These are phyloP conservation scores for Camptogramma bilineatum DNA, from an alignment of 2,888 invertebrate genomes.

Conservation along the genomic window DNA sequence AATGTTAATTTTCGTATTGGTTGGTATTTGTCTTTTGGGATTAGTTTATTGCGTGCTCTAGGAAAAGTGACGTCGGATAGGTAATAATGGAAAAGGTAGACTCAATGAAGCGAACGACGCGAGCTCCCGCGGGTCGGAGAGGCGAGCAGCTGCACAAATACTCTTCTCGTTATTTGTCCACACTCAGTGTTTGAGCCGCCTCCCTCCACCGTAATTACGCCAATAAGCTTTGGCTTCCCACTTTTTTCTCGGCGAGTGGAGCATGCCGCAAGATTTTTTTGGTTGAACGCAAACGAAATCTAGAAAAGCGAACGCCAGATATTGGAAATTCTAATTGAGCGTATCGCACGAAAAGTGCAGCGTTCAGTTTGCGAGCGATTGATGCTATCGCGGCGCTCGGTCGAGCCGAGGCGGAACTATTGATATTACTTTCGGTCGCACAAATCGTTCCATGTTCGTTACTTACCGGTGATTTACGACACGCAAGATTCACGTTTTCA, in stretches of 20 bases:
- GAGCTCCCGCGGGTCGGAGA: slow-evolving; percentile 49
- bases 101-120: slow-evolving; percentile 45
- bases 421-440: slow-evolving; percentile 42
- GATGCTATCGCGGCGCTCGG: slow-evolving; percentile 56
- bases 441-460: slow-evolving; percentile 69
- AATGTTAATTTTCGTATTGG: slow-evolving; percentile 68
- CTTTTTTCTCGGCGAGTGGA: slow-evolving; percentile 55
- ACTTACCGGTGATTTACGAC: slow-evolving; percentile 63
- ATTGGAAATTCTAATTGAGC: slow-evolving; percentile 65
- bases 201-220: slow-evolving; percentile 69
- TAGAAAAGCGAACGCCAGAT: slow-evolving; percentile 55
- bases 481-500: slow-evolving; percentile 64
- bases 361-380: slow-evolving; percentile 52
- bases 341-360: slow-evolving; percentile 48
- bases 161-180: slow-evolving; percentile 75
- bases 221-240: slow-evolving; percentile 70
- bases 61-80: slow-evolving; percentile 52
- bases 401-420: slow-evolving; percentile 45
- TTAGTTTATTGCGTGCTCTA: slow-evolving; percentile 58
- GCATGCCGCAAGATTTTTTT: slow-evolving; percentile 59
- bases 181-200: slow-evolving; percentile 68
- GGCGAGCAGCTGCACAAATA: slow-evolving; percentile 75
- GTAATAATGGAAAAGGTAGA: slow-evolving; percentile 44
- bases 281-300: slow-evolving; percentile 59
- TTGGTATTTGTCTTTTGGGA: slow-evolving; percentile 62